Conservation (phyloP, 2,888 invertebrate species). For the Tanypteryx hageni region DNA sequence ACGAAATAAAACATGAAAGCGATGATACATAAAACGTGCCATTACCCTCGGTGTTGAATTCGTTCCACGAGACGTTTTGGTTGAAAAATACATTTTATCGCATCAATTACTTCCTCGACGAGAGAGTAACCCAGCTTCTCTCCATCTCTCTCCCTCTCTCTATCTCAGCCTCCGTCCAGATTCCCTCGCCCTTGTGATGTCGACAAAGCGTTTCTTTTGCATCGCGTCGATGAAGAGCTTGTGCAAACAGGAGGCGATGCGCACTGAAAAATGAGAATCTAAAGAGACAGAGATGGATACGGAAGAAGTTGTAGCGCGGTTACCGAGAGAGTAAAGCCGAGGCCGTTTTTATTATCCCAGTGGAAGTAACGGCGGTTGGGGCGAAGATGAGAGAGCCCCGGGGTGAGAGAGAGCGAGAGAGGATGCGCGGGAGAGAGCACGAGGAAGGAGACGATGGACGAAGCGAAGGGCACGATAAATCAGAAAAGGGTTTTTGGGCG, state of each 20-base stretch:
- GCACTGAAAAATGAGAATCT: slow-evolving; percentile 34
- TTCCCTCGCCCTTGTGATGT: not conserved
- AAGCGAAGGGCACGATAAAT: slow-evolving; percentile 48
- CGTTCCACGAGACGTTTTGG: not conserved
- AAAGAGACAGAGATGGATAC: slow-evolving; percentile 62
- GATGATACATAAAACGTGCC: too few relatives aligned
- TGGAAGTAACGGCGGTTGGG: slow-evolving; percentile 45
- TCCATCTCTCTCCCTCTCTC: too few relatives aligned
- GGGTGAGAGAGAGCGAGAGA: not conserved
- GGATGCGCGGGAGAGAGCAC: not conserved
- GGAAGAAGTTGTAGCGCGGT: slow-evolving; percentile 12
- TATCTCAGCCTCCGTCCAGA: not conserved
- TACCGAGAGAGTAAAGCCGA: slow-evolving; percentile 32
- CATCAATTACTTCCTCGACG: not conserved
- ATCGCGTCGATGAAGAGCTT: slow-evolving; percentile 34
- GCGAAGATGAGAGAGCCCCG: not conserved
- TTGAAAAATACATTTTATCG: not conserved
- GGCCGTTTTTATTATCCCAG: slow-evolving; percentile 38
- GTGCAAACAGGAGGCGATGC: slow-evolving; percentile 55
- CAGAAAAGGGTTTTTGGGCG: slow-evolving; percentile 16
- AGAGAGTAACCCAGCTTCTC: too few relatives aligned
- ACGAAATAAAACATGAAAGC: too few relatives aligned
- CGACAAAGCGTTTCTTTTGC: slow-evolving; percentile 46
- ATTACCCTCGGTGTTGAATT: not conserved
- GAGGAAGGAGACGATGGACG: not conserved